Percentiles rank a stretch among this genome's conserved stretches.
phyloP scores from a whole-genome alignment of 2,113 vertebrate species.

The Laticauda colubrina region DNA sequence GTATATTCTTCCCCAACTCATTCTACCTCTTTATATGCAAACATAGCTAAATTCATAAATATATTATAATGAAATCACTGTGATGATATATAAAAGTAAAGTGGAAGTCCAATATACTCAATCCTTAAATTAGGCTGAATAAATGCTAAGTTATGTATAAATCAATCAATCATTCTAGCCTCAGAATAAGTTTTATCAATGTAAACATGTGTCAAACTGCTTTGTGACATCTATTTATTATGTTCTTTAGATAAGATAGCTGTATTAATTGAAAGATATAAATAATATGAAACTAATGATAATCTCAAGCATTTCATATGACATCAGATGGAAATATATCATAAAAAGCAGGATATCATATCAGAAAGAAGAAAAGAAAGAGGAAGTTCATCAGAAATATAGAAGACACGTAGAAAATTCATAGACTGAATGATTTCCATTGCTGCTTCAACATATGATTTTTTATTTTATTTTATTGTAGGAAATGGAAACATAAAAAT shows the following conservation, averaged over 20 bases:
- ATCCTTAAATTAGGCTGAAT: neutral
- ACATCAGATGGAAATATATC: neutral
- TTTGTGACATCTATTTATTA: neutral
- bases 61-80: neutral
- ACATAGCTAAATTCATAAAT: neutral
- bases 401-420: neutral
- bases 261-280: neutral
- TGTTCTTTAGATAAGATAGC: neutral
- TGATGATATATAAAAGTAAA: neutral
- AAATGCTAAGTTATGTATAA: neutral
- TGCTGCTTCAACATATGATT: constrained; percentile 34
- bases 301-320: neutral
- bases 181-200: neutral
- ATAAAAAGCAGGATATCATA: neutral
- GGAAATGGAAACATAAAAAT: constrained; percentile 12
- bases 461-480: constrained; percentile 2
- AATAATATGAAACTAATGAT: neutral
- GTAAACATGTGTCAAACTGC: neutral
- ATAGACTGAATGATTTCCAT: constrained; percentile 20
- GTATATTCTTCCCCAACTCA: neutral
- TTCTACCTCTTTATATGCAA: neutral
- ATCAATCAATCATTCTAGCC: neutral
- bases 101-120: neutral
- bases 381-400: constrained; percentile 12
- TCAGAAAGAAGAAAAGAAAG: neutral